Evolutionary conservation across 2,888 invertebrate species (phyloP).

Genomic region (Ecdyonurus torrentis): DNA sequence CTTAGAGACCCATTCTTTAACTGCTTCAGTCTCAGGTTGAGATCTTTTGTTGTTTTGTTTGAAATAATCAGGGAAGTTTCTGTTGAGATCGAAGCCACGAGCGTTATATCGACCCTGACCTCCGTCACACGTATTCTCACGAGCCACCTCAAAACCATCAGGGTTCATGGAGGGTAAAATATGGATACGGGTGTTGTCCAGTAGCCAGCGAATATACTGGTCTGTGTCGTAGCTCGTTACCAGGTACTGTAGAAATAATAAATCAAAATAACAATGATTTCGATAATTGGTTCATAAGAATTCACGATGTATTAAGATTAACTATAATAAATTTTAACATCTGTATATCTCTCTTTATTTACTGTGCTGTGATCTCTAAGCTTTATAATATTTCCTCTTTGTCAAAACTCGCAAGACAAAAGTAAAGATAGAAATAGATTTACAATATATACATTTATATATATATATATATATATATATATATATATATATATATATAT

Average conservation of each 20-base stretch:
- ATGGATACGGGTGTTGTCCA: constrained; percentile 92
- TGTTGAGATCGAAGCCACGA: constrained; percentile 76
- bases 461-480: too few species aligned
- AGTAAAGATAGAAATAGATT: too few species aligned
- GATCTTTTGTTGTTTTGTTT: constrained; percentile 65
- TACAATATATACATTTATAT: too few species aligned
- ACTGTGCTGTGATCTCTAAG: background rate
- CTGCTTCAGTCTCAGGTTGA: constrained; percentile 89
- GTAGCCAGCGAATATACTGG: constrained; percentile 71
- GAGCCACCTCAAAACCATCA: constrained; percentile 87
- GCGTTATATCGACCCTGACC: constrained; percentile 80
- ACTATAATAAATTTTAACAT: background rate
- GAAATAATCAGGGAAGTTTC: constrained; percentile 93
- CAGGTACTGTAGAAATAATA: constrained; percentile 47
- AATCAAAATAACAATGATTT: background rate
- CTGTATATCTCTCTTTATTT: background rate
- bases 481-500: too few species aligned
- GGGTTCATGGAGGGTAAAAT: constrained; percentile 98
- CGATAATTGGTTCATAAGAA: background rate
- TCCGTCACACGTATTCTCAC: constrained; percentile 75
- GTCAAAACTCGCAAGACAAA: too few species aligned
- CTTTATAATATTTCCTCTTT: too few species aligned
- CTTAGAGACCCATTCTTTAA: constrained; percentile 86
- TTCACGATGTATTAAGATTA: background rate
- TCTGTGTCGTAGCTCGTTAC: constrained; percentile 69